Percentiles rank a stretch among this genome's conserved stretches.
phyloP scores from a whole-genome alignment of 2,113 vertebrate genomes.

The Ia io region DNA sequence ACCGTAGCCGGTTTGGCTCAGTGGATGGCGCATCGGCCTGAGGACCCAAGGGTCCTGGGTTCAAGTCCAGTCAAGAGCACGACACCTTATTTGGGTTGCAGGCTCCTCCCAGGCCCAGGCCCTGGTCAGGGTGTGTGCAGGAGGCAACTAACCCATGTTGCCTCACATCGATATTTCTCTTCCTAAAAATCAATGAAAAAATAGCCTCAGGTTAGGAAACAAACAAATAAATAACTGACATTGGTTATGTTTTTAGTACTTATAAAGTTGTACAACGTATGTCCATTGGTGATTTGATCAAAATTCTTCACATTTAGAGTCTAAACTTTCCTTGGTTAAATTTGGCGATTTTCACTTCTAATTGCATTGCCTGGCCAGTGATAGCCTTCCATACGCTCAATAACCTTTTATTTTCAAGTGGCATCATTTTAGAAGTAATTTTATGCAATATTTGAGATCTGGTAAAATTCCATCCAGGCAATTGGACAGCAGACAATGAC shows the following conservation, averaged over 20 bases:
- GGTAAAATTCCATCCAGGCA: background rate
- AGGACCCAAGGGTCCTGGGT: too few species aligned
- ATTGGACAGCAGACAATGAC: background rate
- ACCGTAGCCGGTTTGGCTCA: too few species aligned
- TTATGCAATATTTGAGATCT: background rate
- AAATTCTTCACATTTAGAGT: background rate
- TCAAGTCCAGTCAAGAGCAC: too few species aligned
- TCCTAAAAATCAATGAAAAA: too few species aligned
- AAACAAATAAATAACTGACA: background rate
- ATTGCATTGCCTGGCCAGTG: background rate
- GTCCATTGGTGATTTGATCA: background rate
- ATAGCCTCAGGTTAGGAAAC: too few species aligned
- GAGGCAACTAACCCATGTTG: too few species aligned
- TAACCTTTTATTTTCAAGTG: background rate
- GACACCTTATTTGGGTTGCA: too few species aligned
- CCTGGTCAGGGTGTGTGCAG: too few species aligned
- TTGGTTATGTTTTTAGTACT: background rate
- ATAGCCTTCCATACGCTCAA: background rate
- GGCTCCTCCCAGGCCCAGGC: too few species aligned
- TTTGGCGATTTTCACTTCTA: background rate
- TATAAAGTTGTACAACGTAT: background rate
- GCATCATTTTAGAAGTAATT: background rate
- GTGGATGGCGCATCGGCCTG: too few species aligned
- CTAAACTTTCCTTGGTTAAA: background rate
- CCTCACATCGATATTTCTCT: too few species aligned